Conservation (phyloP, 2,113 vertebrate species). For the Centrocercus urophasianus region DNA sequence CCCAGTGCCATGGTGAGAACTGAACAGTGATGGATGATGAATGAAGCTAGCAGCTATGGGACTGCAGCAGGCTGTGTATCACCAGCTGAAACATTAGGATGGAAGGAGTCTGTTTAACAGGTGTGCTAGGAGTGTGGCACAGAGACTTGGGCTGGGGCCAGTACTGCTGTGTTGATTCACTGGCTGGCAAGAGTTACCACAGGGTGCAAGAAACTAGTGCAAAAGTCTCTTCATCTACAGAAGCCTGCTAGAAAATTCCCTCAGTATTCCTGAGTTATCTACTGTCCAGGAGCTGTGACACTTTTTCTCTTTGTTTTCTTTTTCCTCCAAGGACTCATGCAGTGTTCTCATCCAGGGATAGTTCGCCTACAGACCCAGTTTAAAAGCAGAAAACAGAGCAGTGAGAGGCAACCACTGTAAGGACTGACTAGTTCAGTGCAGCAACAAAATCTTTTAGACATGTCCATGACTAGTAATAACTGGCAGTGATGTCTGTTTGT, state of each 20-base stretch:
- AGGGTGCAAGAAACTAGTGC: neutral
- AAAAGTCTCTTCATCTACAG: slow-evolving; percentile 46
- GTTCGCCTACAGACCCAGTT: neutral
- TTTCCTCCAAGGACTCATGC: neutral
- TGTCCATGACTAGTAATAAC: slow-evolving; percentile 11
- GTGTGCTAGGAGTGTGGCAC: slow-evolving; percentile 76
- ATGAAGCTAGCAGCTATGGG: slow-evolving; percentile 9
- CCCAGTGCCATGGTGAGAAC: accelerated
- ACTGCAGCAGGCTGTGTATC: neutral
- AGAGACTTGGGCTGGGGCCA: slow-evolving; percentile 60
- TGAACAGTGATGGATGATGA: neutral
- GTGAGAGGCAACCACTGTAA: slow-evolving; percentile 14
- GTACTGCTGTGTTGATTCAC: slow-evolving; percentile 72
- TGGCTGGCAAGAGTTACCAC: slow-evolving; percentile 63
- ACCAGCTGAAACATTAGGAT: slow-evolving; percentile 64
- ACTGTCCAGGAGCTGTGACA: neutral
- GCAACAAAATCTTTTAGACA: slow-evolving; percentile 51
- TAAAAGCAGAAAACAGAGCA: neutral
- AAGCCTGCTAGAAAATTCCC: slow-evolving; percentile 58
- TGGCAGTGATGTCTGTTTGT: slow-evolving; percentile 31
- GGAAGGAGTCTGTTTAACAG: slow-evolving; percentile 77
- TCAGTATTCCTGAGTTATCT: neutral
- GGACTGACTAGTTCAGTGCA: slow-evolving; percentile 10
- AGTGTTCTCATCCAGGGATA: neutral
- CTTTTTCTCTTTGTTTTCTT: neutral